Percentiles rank a stretch among this genome's conserved stretches.
These are phyloP conservation scores for Synchiropus splendidus DNA, from an alignment of 2,113 vertebrate genomes.

Conservation along the genomic window DNA sequence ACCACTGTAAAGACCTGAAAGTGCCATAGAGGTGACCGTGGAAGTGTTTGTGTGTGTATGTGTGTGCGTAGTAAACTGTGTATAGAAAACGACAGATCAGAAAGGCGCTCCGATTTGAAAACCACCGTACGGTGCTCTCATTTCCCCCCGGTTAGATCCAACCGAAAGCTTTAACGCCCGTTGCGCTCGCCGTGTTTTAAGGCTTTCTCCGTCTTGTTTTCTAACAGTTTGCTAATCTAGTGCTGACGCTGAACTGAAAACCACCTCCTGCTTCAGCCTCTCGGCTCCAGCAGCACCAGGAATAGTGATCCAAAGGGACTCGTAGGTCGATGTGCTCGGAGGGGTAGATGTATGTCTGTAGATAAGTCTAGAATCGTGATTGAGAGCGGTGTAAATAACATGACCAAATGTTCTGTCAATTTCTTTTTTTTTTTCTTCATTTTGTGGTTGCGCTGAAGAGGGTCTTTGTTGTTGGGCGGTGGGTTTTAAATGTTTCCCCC, in stretches of 20 bases:
- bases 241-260: background rate
- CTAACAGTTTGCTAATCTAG: too few species aligned
- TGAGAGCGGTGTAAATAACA: slow-evolving; percentile 60
- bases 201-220: too few species aligned
- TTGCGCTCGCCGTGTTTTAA: too few species aligned
- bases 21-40: slow-evolving; percentile 54
- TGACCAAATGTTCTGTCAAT: slow-evolving; percentile 27
- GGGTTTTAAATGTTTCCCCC: slow-evolving; percentile 50
- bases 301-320: slow-evolving; percentile 51
- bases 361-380: slow-evolving; percentile 41
- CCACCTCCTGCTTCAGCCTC: slow-evolving; percentile 17
- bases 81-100: slow-evolving; percentile 17
- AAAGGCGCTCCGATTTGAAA: slow-evolving; percentile 28
- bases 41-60: slow-evolving; percentile 41
- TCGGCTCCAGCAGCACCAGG: slow-evolving; percentile 25
- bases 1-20: slow-evolving; percentile 59
- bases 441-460: slow-evolving; percentile 55
- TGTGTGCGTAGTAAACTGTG: slow-evolving; percentile 20
- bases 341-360: slow-evolving; percentile 51
- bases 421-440: slow-evolving; percentile 15
- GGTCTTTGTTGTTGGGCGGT: slow-evolving; percentile 41
- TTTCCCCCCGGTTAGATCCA: too few species aligned
- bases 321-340: slow-evolving; percentile 61
- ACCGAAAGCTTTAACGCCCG: background rate
- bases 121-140: too few species aligned